Base-by-base conservation (phyloP, 1,140 invertebrate genomes). In the Drosophila truncata region DNA sequence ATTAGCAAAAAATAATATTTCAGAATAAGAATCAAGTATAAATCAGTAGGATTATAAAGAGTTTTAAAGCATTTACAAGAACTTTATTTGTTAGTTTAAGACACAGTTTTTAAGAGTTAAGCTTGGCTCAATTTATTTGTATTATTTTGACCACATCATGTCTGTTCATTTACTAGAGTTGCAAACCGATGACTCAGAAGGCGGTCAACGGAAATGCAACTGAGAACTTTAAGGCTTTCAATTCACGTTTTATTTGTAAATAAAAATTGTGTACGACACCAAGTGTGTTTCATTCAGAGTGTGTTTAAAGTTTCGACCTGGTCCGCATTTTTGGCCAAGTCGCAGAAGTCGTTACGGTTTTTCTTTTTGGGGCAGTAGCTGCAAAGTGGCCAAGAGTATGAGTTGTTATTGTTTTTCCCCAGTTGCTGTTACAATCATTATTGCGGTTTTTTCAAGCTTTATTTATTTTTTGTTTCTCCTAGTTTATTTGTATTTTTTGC, bases 121-220 rank as follows among this genome's bases (percentile, higher is more conserved):
- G n/a, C 11, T 18, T 31, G 27, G 1, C 33, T 33, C 0, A 18
- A 55, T 39, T 47, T 35, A 33, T 27, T 1, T 44, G 13, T 5
- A 39, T 13, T 31, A 29, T 4, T 18, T n/a, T 23, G 5, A 61
- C 14, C 25, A n/a, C 14, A 37, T 29, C 14, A 23, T 16, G 8
- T 11, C 5, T 11, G 20, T n/a, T 6, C 57, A 37, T 44, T 39
- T 52, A n/a, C 14, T 42, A 60, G 29, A 42, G 27, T 50, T 41
- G 16, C 41, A 46, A 39, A 44, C 49, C 50, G 64, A 82, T 86
- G 83, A 86, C 66, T 87, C 83, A 87, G 71, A 78, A 76, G 76
- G 54, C 80, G 71, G 77, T 64, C 83, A 88, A 80, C 80, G 83
- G 84, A 84, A 88, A 80, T 74, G 57, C 80, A 74, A 70, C 52